These are phyloP conservation scores for Capricornis sumatraensis DNA, from an alignment of 2,113 vertebrate genomes.

Conservation along the genomic window DNA sequence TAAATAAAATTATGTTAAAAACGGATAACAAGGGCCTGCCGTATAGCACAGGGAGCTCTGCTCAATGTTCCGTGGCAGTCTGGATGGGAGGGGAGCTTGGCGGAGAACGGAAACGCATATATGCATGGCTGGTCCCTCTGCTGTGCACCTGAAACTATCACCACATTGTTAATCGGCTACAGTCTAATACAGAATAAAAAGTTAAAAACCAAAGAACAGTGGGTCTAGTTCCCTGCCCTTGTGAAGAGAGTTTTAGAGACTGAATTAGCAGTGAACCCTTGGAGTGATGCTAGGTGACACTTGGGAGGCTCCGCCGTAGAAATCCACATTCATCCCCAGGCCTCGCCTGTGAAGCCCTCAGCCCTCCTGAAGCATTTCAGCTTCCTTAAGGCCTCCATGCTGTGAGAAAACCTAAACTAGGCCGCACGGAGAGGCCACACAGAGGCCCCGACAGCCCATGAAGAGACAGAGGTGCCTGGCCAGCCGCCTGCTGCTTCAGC, in stretches of 20 bases:
- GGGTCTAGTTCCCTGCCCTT: not conserved
- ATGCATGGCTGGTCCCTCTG: not conserved
- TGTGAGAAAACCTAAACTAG: not conserved
- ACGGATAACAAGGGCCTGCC: not conserved
- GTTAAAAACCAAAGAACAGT: not conserved
- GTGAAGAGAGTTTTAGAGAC: not conserved
- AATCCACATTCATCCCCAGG: not conserved
- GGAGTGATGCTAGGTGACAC: not conserved
- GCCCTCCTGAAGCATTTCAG: not conserved
- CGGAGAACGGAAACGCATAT: accelerated
- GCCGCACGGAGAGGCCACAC: not conserved
- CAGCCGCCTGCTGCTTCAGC: not conserved
- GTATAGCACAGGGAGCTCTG: not conserved
- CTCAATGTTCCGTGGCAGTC: not conserved
- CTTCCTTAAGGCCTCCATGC: not conserved
- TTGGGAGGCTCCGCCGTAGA: not conserved
- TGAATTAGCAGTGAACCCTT: not conserved
- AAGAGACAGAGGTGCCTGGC: not conserved
- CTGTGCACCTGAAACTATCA: not conserved
- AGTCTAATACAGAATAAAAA: not conserved
- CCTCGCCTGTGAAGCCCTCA: not conserved
- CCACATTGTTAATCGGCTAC: not conserved
- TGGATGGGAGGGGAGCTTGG: not conserved
- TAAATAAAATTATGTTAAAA: not conserved
- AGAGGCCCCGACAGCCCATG: not conserved